Evolutionary conservation across 2,888 invertebrate species (phyloP), one percentile per base, ranked within the genome.

Genomic region (Galeopsomyia nigrocyanea): DNA sequence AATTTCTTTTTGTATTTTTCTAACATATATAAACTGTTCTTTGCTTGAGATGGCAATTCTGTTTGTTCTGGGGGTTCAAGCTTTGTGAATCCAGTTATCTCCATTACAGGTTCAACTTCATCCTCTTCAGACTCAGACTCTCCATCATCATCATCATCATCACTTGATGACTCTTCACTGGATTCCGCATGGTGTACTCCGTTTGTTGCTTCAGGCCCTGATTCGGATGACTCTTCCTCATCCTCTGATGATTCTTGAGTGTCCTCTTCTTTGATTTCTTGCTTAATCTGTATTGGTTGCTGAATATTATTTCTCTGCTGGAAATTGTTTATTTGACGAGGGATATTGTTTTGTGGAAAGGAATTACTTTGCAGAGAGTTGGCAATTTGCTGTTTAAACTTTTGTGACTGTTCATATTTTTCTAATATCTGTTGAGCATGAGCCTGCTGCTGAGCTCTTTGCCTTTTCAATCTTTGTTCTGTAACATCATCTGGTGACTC

Each of bases 401-500:
- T 39, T 46, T 46, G 61, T 14, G 47, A 17, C 5, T 16, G 79
- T 9, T 86, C 86, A 68, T 82, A 85, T 66, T 82, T 78, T 26
- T 86, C 85, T 49, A 86, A 71, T 57, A 84, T 73, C 69, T 85
- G 85, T 53, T 84, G 82, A 2, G 80, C 80, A 31, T 74, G 73
- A 19, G 66, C 67, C 14, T 75, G 68, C 22, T 82, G 83, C 47
- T 81, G 82, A 3, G 80, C 81, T 58, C 81, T 84, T 86, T 79
- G 87, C 53, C 88, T 87, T 75, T 88, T 88, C 78, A 88, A 90
- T 70, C 89, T 89, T 26, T 90, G 89, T 77, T 93, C 95, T 7
- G 82, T 78, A 64, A 94, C 91, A 82, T 95, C 96, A 84, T 97
- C 97, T 0, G 94, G 94, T 0, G 95, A 95, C 84, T 95, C 95